Base-by-base conservation (phyloP, 2,797 vertebrate species). In the Carduelis carduelis region DNA sequence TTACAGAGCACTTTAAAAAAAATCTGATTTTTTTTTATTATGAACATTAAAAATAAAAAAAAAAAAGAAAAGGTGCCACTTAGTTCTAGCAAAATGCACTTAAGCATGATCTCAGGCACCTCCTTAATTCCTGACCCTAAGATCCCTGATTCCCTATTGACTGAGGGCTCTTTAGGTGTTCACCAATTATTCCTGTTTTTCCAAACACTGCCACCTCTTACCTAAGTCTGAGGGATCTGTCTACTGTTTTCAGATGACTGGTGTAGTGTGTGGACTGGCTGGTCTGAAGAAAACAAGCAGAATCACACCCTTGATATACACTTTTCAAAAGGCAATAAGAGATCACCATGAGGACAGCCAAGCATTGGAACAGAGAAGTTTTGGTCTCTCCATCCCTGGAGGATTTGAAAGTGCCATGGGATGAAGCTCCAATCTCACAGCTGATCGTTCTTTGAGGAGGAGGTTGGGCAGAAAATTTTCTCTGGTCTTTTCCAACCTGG, bases 11-110 rank as follows among this genome's bases (percentile, higher is more conserved):
- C 15, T 50, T 80, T 8, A 1, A 46, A 71, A 35, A 35, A 66
- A 14, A 57, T 5, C 13, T 3, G 18, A 0, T 9, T 9, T 37
- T 60, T 39, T 1, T 2, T 23, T 10, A 61, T 49, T 79, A 15
- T 35, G 3, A 85, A 65, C 12, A 23, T 18, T 52, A 43, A 28
- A 70, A 49, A 14, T 3, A 28, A 70, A 59, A 22, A n/a, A 18
- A 43, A 18, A 43, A 43, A 43, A 43, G 14, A 34, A 77, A 83
- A 64, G 1, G 26, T 83, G 12, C 0, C 20, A n/a, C 13, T 55
- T 65, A 53, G 4, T 70, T 83, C 26, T 66, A 76, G 43, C 4
- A 85, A 89, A 82, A 39, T 1, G 2, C n/a, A 32, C 19, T 83
- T 78, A 44, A 59, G 4, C 12, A 6, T 18, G 2, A 50, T 76